Conservation (phyloP, 2,113 vertebrate species). For the Helogale parvula region DNA sequence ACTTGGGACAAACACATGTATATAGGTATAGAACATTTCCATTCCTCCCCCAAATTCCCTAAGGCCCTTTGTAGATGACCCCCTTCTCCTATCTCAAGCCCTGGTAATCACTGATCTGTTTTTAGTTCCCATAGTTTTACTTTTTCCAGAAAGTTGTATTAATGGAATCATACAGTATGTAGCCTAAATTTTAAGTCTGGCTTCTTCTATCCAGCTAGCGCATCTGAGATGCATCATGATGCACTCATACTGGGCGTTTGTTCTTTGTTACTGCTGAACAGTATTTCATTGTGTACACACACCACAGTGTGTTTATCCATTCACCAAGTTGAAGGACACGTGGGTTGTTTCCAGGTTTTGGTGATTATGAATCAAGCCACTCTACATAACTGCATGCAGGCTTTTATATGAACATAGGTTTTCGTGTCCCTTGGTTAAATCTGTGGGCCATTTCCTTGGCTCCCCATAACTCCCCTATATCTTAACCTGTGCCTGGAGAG, state of each 20-base stretch:
- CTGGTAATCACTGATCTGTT: neutral
- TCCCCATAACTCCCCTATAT: neutral
- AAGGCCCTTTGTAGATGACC: neutral
- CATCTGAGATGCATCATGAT: neutral
- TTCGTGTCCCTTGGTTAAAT: neutral
- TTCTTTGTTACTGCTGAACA: neutral
- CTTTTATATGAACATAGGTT: neutral
- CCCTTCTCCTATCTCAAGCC: neutral
- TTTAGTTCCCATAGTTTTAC: neutral
- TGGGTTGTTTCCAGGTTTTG: neutral
- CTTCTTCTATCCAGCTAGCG: neutral
- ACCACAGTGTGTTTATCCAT: neutral
- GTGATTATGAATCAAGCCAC: slow-evolving; percentile 10
- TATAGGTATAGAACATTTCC: neutral
- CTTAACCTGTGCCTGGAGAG: neutral
- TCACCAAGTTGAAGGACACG: neutral
- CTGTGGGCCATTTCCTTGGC: neutral
- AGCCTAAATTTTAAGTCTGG: neutral
- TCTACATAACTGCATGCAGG: neutral
- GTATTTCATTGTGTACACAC: neutral
- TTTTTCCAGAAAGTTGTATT: neutral
- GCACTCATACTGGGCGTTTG: neutral
- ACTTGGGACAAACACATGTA: neutral
- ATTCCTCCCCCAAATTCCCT: neutral
- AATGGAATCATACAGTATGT: neutral